Base-by-base conservation (phyloP, 2,113 vertebrate genomes). In the Setophaga coronata region DNA sequence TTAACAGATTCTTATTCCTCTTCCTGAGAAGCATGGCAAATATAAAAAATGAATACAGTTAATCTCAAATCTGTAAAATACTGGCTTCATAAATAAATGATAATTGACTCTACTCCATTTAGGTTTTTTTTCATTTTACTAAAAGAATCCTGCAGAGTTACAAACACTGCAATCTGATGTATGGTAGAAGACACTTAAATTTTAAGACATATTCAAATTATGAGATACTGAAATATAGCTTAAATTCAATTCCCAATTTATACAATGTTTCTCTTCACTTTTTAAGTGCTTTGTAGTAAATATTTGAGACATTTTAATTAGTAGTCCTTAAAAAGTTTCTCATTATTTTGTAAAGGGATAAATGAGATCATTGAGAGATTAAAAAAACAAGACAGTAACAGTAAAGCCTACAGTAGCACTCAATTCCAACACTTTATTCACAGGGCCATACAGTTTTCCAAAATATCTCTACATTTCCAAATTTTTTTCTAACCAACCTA, bases 71-170 rank as follows among this genome's bases (percentile, higher is more conserved):
- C 48, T 48, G 50, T 45, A 65, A 93, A 91, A 87, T 5, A 11
- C 10, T 67, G 24, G 34, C 12, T 76, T 83, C 29, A 87, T n/a
- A 93, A 89, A 91, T 69, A 77, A 83, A 65, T 40, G 0, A 66
- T 66, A 87, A 5, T 29, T 57, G 54, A 81, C 40, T 64, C 15
- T 28, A 18, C 8, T 48, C 86, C 7, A 58, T 58, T 96, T 76
- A 91, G 80, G 54, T 31, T 89, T 82, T 96, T 96, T 92, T 74
- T 90, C 64, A 87, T 50, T 65, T 82, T 36, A 80, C 67, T 73
- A 26, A 91, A 96, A 91, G 29, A 97, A 96, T 62, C 85, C 71
- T 71, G 42, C 34, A 96, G 20, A 95, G 50, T 24, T 89, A 95
- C 79, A 95, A 94, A 88, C 82, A 93, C 34, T 89, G 19, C 13